Base-by-base conservation (phyloP, 1,140 invertebrate genomes). In the Bombus ignitus region DNA sequence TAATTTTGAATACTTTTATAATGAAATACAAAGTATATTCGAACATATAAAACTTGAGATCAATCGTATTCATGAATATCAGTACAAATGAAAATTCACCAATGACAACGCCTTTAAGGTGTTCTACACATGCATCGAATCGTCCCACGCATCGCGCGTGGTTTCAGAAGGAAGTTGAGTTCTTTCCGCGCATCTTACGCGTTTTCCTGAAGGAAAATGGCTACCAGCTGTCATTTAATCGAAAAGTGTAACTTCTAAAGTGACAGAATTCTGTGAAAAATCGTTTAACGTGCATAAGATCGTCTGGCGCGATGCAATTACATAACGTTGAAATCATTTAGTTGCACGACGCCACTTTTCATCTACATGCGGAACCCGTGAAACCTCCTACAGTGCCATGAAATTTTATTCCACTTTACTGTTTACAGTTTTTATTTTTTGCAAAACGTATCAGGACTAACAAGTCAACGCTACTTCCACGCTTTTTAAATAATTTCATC, bases 131-230 rank as follows among this genome's bases (percentile, higher is more conserved):
- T 88, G 81, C 39, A 85, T 80, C 72, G 81, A 72, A 65, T 85
- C 80, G 32, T 81, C 85, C 83, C 86, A 89, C 90, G 87, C 90
- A 89, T 81, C 85, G 89, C 90, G 92, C 92, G 90, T 92, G 86
- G 85, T 87, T 90, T 90, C 65, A 88, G 68, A 78, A 88, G 85
- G 89, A 92, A 92, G 90, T 91, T 65, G 77, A 78, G 76, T 71
- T 90, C 91, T 92, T 81, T 88, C 92, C 90, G 91, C 92, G 90
- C 91, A 93, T 92, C 90, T 91, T 91, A 91, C 90, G 92, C 91
- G 91, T 93, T 93, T 92, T 91, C 92, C 90, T 78, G 81, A 85
- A 92, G 90, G 91, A 94, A 94, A 94, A 94, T 94, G 93, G 93
- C 92, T 90, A 90, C 93, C 93, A 92, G 91, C 93, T 94, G 93